A percentile compares a stretch with the other conserved stretches of the same genome.
phyloP scores from a whole-genome alignment of 2,113 vertebrate genomes.

The Osmerus mordax region DNA sequence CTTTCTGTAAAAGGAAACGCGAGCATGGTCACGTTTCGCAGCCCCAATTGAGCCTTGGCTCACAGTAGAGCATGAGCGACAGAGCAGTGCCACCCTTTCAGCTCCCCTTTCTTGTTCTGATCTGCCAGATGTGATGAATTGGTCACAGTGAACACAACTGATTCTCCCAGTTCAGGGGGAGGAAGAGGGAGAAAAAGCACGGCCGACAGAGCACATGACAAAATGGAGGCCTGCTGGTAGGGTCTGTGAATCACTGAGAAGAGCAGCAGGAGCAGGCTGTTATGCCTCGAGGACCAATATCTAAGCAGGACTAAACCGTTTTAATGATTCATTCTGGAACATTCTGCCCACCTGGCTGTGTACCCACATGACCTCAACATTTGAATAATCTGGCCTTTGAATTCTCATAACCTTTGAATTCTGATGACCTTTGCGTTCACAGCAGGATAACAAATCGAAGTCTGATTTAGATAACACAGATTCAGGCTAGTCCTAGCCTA shows the following conservation, averaged over 20 bases:
- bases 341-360: conserved; percentile 21
- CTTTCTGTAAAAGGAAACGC: conserved; percentile 6
- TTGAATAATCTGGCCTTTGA: not conserved
- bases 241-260: conserved; percentile 65
- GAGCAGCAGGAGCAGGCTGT: conserved; percentile 55
- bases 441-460: conserved; percentile 6
- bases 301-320: conserved; percentile 43
- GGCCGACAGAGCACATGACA: conserved; percentile 65
- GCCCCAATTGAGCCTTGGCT: conserved; percentile 32
- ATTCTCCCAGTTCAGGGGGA: conserved; percentile 49
- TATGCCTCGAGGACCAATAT: conserved; percentile 57
- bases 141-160: conserved; percentile 48
- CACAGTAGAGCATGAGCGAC: conserved; percentile 31
- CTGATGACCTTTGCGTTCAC: conserved; percentile 25
- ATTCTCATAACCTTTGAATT: conserved; percentile 22
- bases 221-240: conserved; percentile 66
- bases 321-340: conserved; percentile 50
- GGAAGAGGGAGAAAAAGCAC: conserved; percentile 57
- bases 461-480: no score
- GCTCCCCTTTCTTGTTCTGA: conserved; percentile 54
- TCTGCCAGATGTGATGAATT: conserved; percentile 64
- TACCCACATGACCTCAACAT: not conserved
- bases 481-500: no score
- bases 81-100: conserved; percentile 39
- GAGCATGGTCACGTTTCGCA: conserved; percentile 22